Evolutionary conservation across 2,888 invertebrate genomes (phyloP), one percentile per base, ranked within the genome.

Genomic region (Hedychridium roseum): DNA sequence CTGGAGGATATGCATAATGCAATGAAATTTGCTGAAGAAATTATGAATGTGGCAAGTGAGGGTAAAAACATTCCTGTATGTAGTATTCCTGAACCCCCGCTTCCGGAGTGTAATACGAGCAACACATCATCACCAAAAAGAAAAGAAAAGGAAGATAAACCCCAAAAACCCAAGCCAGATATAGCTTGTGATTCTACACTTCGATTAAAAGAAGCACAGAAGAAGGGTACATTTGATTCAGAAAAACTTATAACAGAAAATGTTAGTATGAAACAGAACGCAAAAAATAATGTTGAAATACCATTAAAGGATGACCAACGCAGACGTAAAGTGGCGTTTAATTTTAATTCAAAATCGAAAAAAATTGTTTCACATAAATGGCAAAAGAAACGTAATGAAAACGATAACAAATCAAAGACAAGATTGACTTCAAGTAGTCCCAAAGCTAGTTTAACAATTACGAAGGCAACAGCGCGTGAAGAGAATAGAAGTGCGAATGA

Each of bases 1-100:
- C 51, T 75, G 2, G 66, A 66, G 23, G 78, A 78, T 17, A 71
- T 78, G 72, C 72, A 74, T 17, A 71, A 74, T 31, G 77, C 78
- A 1, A 69, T 78, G 66, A 71, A 72, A 32, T 78, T 78, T 31
- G 78, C 78, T 0, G 68, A 74, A 12, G 64, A 72, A 30, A 45
- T 73, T 5, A 73, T 76, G 71, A 66, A 63, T 23, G 70, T 76
- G 72, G 57, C 41, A 6, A 58, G 36, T n/a, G 49, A 14, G 2
- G 32, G n/a, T n/a, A n/a, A 43, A n/a, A 16, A 12, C 7, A 16
- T 11, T 31, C 31, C 31, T 11, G 31, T 12, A 7, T 5, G 11
- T 31, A 31, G 14, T 7, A 11, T 35, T 15, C 2, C 30, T 3
- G 42, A 39, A 32, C 5, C 16, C n/a, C 9, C 37, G 6, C n/a